Evolutionary conservation across 2,888 invertebrate species (phyloP), one percentile per base, ranked within the genome.

Genomic region (Leucophenga maculata): DNA sequence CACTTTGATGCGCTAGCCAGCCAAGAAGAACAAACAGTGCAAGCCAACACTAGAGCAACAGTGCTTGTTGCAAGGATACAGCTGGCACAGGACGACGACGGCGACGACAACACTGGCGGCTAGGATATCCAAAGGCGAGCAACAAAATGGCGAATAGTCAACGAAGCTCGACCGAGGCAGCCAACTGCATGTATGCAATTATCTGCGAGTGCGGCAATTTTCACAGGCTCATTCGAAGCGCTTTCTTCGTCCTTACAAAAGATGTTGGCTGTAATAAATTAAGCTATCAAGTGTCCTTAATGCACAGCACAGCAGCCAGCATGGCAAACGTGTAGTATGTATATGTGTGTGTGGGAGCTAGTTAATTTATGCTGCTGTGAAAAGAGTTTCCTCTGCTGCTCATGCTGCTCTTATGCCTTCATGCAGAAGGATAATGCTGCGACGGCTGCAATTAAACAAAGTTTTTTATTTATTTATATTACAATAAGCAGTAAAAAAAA

Each of bases 231-330:
- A n/a, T n/a, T 2, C 46, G 31, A 8, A 9, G 20, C 46, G 13
- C 2, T n/a, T 6, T 46, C 6, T 14, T 48, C 8, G 4, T 20
- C 46, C 62, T 32, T 13, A 48, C 26, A 64, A 64, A 64, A 64
- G 62, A 64, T 64, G 62, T 48, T 64, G 62, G 39, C 62, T 20
- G 20, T 64, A 79, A 81, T 81, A 84, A 82, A 82, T 82, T 80
- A 82, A 84, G 81, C 83, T 82, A 82, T 82, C 81, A 84, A 82
- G 83, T 82, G 84, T 82, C 81, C 81, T 82, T 80, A 81, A 82
- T 81, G 81, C 75, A 82, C 80, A 78, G 68, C 69, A 74, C 39
- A 32, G 31, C 50, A 64, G 66, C 69, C 71, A 13, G 9, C 22
- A 65, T 67, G 54, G 70, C 20, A 20, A 71, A n/a, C 67, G 2